Evolutionary conservation across 1,140 invertebrate genomes (phyloP).

Genomic region (Nasonia longicornis): DNA sequence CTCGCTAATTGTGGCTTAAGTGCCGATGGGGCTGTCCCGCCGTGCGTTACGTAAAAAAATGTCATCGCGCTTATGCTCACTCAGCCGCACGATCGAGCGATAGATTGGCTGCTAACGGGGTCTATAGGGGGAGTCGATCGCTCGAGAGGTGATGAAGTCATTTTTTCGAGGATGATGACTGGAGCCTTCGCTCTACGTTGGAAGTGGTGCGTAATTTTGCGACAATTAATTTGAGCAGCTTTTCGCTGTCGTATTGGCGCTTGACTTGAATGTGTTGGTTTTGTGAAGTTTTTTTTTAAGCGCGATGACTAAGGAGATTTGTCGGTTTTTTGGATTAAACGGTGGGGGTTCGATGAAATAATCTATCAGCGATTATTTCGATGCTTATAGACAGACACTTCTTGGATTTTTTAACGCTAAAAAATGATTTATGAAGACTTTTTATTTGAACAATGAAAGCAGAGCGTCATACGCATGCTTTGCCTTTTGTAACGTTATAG

Average conservation of each 20-base stretch:
- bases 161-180: not conserved
- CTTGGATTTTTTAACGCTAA: not conserved
- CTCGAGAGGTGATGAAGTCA: not conserved
- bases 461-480: no score
- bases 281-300: not conserved
- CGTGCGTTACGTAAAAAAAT: conserved; percentile 13
- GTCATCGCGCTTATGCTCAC: conserved; percentile 1
- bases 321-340: not conserved
- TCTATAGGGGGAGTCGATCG: not conserved
- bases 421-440: no score
- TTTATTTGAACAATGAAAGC: no score
- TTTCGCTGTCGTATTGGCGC: not conserved
- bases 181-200: not conserved
- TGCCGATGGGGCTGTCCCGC: not conserved
- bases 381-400: not conserved
- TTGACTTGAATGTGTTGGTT: not conserved
- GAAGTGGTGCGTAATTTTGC: conserved; percentile 2
- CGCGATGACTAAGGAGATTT: not conserved
- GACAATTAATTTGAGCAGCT: not conserved
- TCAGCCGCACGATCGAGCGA: not conserved
- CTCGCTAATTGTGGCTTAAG: conserved; percentile 9
- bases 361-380: not conserved
- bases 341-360: not conserved
- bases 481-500: no score
- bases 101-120: not conserved